Base-by-base conservation (phyloP, 2,113 vertebrate species). In the Anguilla rostrata region DNA sequence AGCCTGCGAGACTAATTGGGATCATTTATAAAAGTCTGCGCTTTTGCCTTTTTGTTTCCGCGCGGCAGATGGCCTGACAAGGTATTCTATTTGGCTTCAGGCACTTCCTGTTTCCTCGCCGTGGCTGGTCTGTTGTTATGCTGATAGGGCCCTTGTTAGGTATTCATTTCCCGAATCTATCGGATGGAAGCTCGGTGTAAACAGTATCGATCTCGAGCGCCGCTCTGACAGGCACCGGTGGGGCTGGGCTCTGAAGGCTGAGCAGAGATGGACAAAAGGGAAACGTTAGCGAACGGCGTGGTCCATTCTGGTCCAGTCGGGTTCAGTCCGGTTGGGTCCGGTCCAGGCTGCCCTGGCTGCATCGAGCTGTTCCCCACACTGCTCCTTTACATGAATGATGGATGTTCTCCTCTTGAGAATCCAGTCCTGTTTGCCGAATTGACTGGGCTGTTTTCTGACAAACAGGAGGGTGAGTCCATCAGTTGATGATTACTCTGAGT, bases 131-230 rank as follows among this genome's bases (percentile, higher is more conserved):
- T 78, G 41, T 46, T 83, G 81, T 5, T 56, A 29, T 43, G 57
- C 57, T 56, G 43, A 40, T 78, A 39, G 60, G 14, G 79, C 39
- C 39, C 60, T 60, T 26, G 39, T 86, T 86, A 83, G 86, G 41
- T 83, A 83, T 83, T 66, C 49, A 53, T 39, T 41, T 26, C 60
- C 63, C 3, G 43, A 66, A 83, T 81, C 60, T n/a, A 78, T 81
- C 60, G 7, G 63, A n/a, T 34, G 66, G 22, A 82, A 39, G 18
- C 78, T 82, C 56, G 40, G 79, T 53, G 78, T 82, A 66, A 66
- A 86, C 49, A 43, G 39, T 81, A 81, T 86, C 26, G 85, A 86
- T 81, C 53, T 39, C 9, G 16, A 40, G 49, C 60, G 18, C 78
- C 39, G 46, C 46, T 60, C 26, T 81, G 85, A 81, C 40, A 16